Base-by-base conservation (phyloP, 2,797 vertebrate genomes). In the Harpagifer antarcticus region DNA sequence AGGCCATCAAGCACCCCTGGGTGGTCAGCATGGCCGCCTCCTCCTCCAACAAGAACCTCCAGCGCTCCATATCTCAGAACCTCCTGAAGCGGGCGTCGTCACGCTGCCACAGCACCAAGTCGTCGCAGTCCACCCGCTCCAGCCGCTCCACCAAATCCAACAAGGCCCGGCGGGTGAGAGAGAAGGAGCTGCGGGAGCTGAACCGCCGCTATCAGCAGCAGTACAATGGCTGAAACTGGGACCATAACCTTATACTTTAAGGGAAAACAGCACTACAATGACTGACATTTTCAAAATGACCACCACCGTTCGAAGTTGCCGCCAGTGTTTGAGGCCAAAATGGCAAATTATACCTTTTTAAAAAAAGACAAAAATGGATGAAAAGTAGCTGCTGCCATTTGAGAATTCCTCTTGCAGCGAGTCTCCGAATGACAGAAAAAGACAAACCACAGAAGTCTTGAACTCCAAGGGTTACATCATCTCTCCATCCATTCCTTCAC, bases 81-180 rank as follows among this genome's bases (percentile, higher is more conserved):
- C 97, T 99, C 78, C 95, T 98, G 87, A 99, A 99, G 93, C 95
- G 98, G 12, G 98, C 97, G 0, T 99, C 98, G 0, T 99, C 98
- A 0, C 97, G 98, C 89, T 99, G 98, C 94, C 98, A 99, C 91
- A 99, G 98, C 95, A 99, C 97, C 88, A 99, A 99, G 84, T 99
- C 98, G 0, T 95, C 98, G 0, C 98, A 99, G 92, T 99, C 98
- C 74, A 98, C 96, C 0, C 97, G 96, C 71, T 99, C 98, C 75
- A 99, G 96, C 93, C 97, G 97, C 78, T 99, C 98, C 57, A 99
- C 98, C 73, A 99, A 97, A 16, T 99, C 98, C 89, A 99, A 96
- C 90, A 98, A 98, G 72, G 97, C 97, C 0, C 96, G 97, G 33
- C 95, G 98, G 0, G 97, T 96, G 13, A 93, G 98, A 10, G 98